Conservation (phyloP, 2,888 invertebrate species). For the Abscondita cerata region DNA sequence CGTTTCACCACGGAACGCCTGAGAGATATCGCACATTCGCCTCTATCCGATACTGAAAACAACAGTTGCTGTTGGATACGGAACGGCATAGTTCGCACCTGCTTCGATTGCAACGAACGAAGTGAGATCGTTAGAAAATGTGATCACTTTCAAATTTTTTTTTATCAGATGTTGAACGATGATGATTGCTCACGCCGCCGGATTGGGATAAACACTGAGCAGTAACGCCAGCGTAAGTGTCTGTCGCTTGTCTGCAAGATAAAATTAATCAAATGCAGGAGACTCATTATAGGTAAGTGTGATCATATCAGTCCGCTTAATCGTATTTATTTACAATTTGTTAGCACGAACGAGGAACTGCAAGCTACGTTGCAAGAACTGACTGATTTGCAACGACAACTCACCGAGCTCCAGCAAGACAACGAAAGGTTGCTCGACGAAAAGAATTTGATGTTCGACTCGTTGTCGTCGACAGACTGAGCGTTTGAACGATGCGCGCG, state of each 20-base stretch:
- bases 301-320: too few relatives aligned
- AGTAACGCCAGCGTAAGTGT: slow-evolving; percentile 87
- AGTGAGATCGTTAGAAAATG: too few relatives aligned
- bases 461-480: slow-evolving; percentile 91
- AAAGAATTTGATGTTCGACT: slow-evolving; percentile 87
- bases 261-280: slow-evolving; percentile 93
- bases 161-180: too few relatives aligned
- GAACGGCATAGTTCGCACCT: slow-evolving; percentile 77
- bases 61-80: slow-evolving; percentile 77
- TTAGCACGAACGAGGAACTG: slow-evolving; percentile 87
- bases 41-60: slow-evolving; percentile 82
- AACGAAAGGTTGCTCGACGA: slow-evolving; percentile 89
- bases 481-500: slow-evolving; percentile 85
- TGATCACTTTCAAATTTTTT: too few relatives aligned
- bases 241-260: slow-evolving; percentile 92
- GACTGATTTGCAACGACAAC: slow-evolving; percentile 86
- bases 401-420: slow-evolving; percentile 86
- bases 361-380: slow-evolving; percentile 94
- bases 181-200: slow-evolving; percentile 76
- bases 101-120: slow-evolving; percentile 73
- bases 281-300: slow-evolving; percentile 77
- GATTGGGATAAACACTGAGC: slow-evolving; percentile 92
- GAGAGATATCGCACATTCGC: slow-evolving; percentile 81
- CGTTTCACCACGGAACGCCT: slow-evolving; percentile 76
- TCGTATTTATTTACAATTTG: background rate